Base-by-base conservation (phyloP, 2,888 invertebrate genomes). In the Microplitis deprimator region DNA sequence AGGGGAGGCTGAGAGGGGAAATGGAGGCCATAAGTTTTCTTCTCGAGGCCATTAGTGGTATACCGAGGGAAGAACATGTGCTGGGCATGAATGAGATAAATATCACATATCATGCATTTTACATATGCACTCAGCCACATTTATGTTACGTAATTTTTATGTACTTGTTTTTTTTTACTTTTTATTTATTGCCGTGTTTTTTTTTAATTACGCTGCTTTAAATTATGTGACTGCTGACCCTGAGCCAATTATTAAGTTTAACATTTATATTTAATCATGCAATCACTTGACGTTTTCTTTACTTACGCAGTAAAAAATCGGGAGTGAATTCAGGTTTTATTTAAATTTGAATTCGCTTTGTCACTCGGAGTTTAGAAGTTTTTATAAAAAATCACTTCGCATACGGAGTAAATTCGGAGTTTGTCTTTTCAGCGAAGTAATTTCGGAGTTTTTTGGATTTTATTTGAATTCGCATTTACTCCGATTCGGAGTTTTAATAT, bases 151-250 rank as follows among this genome's bases (percentile, higher is more conserved):
- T 65, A 29, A 29, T 29, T 65, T 29, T 65, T 7, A 29, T 65
- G 7, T 10, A 65, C 6, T 29, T 29, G 7, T 29, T 38, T 65
- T 13, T 65, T 13, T 65, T 10, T 13, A 29, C 62, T 20, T 16
- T 62, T 29, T 65, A 62, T 62, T 17, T 65, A 7, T 65, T 20
- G 29, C 10, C 29, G 38, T 38, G 65, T 29, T 65, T 62, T 65
- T 50, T 50, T 50, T 50, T 13, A 50, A 50, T 50, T 8, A 50
- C 50, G 13, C 50, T 8, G 50, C 29, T 29, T 20, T 50, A 50
- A 50, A 50, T 50, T 13, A 50, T 50, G 13, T 13, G 10, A 50
- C 50, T 29, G 29, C 29, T 29, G 50, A 50, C 50, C 50, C 50
- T 50, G 50, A 50, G 50, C 50, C 10, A 50, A 50, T 50, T 13